Base-by-base conservation (phyloP, 2,888 invertebrate species). In the Pyrocoelia pectoralis region DNA sequence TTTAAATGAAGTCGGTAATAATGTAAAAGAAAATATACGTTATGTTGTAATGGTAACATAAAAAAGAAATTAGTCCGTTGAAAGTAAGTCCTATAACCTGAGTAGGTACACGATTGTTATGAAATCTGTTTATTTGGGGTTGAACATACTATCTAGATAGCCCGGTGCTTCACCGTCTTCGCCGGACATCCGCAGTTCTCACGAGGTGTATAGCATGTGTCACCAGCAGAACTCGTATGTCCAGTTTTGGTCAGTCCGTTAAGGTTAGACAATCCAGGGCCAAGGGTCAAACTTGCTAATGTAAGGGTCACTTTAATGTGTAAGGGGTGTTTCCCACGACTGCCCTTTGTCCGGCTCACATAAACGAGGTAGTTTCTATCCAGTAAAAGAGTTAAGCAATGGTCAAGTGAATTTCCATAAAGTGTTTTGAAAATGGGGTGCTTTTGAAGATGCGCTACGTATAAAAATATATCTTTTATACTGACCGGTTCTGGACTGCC, bases 231-330 rank as follows among this genome's bases (percentile, higher is more conserved):
- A 67, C 68, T 68, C 65, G 78, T 74, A 77, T 77, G 78, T 78
- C 78, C 78, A 78, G 78, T 78, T 77, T 71, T 77, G 78, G 78
- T 77, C 78, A 78, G 78, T 78, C 77, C 76, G 78, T 78, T 77
- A 76, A 72, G 76, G 76, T 73, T 72, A 73, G 71, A 57, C 56
- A 57, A 67, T 64, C 50, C 40, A 43, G 63, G 65, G 63, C 58
- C 63, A 65, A 65, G 67, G 70, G 70, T 70, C 69, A 70, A n/a
- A 65, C 71, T 73, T 72, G 71, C 69, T 74, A 72, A 74, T 72
- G 72, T 73, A 74, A 73, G 76, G 76, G 74, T 75, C 72, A 73
- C 61, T 73, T 73, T 72, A 72, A 73, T 66, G 56, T 51, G 54
- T 48, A 67, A 67, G 75, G 76, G 17, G 76, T 76, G 72, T 72